Conservation (phyloP, 2,888 invertebrate species). For the Scotopteryx bipunctaria region DNA sequence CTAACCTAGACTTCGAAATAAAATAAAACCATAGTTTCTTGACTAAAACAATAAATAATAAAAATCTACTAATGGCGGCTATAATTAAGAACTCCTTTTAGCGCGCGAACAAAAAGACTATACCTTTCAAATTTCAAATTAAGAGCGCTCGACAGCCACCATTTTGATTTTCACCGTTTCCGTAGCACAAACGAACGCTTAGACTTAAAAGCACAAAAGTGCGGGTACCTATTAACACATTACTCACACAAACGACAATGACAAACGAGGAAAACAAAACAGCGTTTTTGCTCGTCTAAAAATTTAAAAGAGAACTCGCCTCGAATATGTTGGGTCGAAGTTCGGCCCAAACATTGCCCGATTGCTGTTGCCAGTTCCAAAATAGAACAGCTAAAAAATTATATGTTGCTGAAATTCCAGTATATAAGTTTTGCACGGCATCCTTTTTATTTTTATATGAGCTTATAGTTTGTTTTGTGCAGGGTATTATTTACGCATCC, state of each 20-base stretch:
- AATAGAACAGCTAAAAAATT: conserved; percentile 27
- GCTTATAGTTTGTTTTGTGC: not conserved
- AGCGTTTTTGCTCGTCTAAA: conserved; percentile 41
- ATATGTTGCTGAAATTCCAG: conserved; percentile 17
- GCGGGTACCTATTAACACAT: conserved; percentile 58
- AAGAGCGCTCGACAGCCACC: conserved; percentile 43
- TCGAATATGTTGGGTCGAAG: conserved; percentile 46
- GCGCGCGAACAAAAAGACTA: conserved; percentile 32
- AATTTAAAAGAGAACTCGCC: conserved; percentile 52
- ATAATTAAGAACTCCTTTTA: conserved; percentile 30
- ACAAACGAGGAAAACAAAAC: conserved; percentile 57
- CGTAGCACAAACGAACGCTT: conserved; percentile 53
- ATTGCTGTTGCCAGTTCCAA: conserved; percentile 33
- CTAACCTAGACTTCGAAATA: not conserved
- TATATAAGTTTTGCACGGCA: conserved; percentile 7
- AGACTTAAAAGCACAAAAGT: conserved; percentile 53
- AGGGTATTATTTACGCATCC: conserved; percentile 22
- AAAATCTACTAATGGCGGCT: conserved; percentile 23
- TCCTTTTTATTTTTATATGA: conserved; percentile 7
- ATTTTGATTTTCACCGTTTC: conserved; percentile 47
- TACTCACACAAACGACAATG: conserved; percentile 58
- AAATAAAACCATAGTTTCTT: not conserved
- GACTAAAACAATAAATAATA: not conserved
- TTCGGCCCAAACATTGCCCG: conserved; percentile 53
- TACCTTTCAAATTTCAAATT: conserved; percentile 33